phyloP scores from a whole-genome alignment of 2,113 vertebrate genomes.

The Cyrtonyx montezumae region DNA sequence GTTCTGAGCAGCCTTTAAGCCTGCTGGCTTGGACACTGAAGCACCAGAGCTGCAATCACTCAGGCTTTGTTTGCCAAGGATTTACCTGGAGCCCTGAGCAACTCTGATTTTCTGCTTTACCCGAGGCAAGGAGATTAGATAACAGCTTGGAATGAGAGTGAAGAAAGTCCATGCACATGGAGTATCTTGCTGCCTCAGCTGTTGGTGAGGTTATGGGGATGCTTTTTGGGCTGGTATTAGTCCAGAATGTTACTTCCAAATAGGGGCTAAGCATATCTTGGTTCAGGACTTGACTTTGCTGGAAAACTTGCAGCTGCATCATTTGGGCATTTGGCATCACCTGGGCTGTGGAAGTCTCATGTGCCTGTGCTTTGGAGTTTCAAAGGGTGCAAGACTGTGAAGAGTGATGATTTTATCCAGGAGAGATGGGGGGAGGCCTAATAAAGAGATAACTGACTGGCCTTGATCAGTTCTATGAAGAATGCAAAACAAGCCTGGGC shows the following conservation, averaged over 20 bases:
- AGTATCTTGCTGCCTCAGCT: constrained; percentile 12
- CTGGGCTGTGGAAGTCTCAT: background rate
- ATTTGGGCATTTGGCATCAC: background rate
- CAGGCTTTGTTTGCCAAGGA: background rate
- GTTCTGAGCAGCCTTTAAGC: background rate
- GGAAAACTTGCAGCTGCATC: constrained; percentile 12
- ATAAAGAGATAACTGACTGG: constrained; percentile 33
- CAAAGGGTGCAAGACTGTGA: background rate
- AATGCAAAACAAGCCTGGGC: constrained; percentile 62
- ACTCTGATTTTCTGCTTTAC: background rate
- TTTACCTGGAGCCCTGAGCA: background rate
- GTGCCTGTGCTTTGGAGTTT: background rate
- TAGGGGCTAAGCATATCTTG: background rate
- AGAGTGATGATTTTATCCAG: background rate
- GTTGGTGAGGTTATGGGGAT: background rate
- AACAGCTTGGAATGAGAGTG: background rate
- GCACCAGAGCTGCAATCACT: background rate
- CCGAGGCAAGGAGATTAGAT: background rate
- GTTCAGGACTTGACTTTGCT: background rate
- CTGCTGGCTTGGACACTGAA: background rate
- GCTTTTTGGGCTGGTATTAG: background rate
- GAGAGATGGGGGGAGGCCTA: background rate
- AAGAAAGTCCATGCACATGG: background rate
- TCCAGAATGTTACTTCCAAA: background rate
- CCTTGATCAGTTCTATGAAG: constrained; percentile 1